phyloP scores from a whole-genome alignment of 2,113 vertebrate genomes.

The Hiodon tergisus region DNA sequence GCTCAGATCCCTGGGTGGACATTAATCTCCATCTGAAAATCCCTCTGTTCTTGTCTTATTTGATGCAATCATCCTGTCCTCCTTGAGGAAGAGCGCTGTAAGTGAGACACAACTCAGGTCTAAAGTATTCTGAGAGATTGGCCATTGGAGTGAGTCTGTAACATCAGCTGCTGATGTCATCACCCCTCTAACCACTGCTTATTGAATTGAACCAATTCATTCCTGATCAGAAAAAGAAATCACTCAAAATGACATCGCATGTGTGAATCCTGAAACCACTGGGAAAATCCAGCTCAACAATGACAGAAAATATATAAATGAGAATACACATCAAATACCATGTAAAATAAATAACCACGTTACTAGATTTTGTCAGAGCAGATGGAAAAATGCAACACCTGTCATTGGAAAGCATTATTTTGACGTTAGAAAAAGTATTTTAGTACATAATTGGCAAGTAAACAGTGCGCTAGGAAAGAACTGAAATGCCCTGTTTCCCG shows the following conservation, averaged over 20 bases:
- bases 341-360: not conserved
- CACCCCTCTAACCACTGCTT: not conserved
- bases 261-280: not conserved
- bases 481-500: not conserved
- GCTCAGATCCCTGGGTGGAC: constrained; percentile 14
- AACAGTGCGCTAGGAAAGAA: not conserved
- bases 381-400: too few species aligned
- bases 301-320: not conserved
- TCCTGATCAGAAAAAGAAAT: constrained; percentile 3
- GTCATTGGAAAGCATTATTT: not conserved
- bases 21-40: constrained; percentile 18
- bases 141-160: not conserved
- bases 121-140: not conserved
- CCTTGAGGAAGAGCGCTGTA: not conserved
- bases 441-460: not conserved
- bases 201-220: constrained; percentile 8
- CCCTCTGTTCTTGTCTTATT: constrained; percentile 4
- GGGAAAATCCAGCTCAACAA: not conserved
- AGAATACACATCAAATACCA: not conserved
- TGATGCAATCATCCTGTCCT: constrained; percentile 2
- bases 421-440: not conserved
- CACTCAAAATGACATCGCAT: not conserved
- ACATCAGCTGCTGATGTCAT: not conserved
- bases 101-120: not conserved
- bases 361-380: too few species aligned